Base-by-base conservation (phyloP, 2,113 vertebrate species). In the Perca flavescens region DNA sequence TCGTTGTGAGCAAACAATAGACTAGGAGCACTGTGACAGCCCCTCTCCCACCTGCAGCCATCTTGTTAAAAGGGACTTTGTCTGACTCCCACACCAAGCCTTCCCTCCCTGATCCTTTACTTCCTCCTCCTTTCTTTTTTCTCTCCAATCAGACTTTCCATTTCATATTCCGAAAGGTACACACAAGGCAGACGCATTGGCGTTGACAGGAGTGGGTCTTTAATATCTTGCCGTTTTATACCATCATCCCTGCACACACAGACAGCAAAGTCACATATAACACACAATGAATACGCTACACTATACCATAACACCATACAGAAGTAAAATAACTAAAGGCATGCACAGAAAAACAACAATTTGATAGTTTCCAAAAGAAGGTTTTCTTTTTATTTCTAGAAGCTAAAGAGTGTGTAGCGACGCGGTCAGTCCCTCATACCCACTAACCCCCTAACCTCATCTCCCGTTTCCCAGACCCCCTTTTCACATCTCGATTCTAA, bases 401-500 rank as follows among this genome's bases (percentile, higher is more conserved):
- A 16, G 17, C 60, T 43, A 10, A 14, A 12, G 9, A 9, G 49
- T 53, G 60, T 1, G 40, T 43, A 43, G 8, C 10, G 40, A 43
- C 36, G 56, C 1, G 9, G 69, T 76, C 71, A 72, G 25, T 64
- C 25, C 40, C 1, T n/a, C 11, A 12, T 46, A 50, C 52, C 56
- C 50, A 67, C 54, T 84, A 40, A 65, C 74, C 82, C 54, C 81
- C 53, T 56, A 4, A 43, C 58, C 63, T 52, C 0, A 3, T 6
- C 13, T 49, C 50, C 50, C 0, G 0, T 8, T n/a, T 75, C 19
- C 4, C 25, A 75, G 34, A 43, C 56, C 73, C 11, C 6, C 2
- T 86, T 43, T 82, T 87, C 16, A 66, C 57, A 60, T 79, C 52
- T 84, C 43, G 58, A 86, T 91, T 90, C 73, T 80, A 85, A 91